Evolutionary conservation across 2,113 vertebrate genomes (phyloP), one percentile per base, ranked within the genome.

Genomic region (Ctenomys sociabilis): DNA sequence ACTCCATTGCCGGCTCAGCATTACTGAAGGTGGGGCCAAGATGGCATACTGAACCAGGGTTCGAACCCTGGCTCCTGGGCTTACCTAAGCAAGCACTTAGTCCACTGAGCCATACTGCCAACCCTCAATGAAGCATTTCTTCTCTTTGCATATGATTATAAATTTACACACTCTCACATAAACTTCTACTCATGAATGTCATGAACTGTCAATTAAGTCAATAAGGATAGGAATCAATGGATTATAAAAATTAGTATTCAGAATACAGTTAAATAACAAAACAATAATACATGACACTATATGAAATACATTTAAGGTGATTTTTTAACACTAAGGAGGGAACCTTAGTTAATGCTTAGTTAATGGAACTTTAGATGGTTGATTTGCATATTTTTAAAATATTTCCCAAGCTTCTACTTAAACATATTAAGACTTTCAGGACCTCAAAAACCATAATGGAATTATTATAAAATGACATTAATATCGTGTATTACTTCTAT

Each of bases 181-280:
- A n/a, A 88, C 26, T 32, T 80, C 13, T 0, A n/a, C 30, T 78
- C 7, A 77, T 80, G 64, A 32, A 57, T 75, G 30, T 35, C 85
- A 85, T 66, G 84, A 88, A 70, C 21, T 77, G 8, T 1, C 12
- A 88, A 59, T 93, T 88, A 91, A 89, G 64, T 83, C 7, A 89
- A 93, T 24, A 14, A 73, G 37, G 93, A 24, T 11, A 73, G 43
- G 93, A 24, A 14, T 52, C 28, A 10, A 70, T 11, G n/a, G 19
- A 30, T 24, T 80, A 66, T 1, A 94, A 59, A 72, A 78, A 81
- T 14, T 66, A 91, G 43, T 88, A 14, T 32, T 88, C 49, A 91
- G 24, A 93, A 91, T 89, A 63, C 63, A 72, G 35, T 59, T 85
- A 86, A 66, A 95, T 91, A 86, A 85, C 2, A 30, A 37, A 82